These are phyloP conservation scores for Heliconius cydno DNA, from an alignment of 2,888 invertebrate species.

Conservation along the genomic window DNA sequence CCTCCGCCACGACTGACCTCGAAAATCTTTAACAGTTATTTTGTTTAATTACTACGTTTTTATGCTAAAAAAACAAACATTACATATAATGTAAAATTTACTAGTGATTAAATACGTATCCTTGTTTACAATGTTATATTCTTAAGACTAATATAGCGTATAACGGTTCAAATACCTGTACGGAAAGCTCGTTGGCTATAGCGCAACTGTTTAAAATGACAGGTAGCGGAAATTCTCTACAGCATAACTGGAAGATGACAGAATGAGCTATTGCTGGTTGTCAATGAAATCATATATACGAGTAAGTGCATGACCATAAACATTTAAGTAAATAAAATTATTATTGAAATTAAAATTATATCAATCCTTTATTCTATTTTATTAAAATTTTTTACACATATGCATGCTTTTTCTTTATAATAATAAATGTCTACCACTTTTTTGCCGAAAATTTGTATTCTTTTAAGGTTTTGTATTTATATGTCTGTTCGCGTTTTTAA, in stretches of 20 bases:
- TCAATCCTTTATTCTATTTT: too few relatives aligned
- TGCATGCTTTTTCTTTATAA: too few relatives aligned
- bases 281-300: not conserved
- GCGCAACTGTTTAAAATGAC: constrained; percentile 36
- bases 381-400: too few relatives aligned
- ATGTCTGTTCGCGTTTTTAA: not conserved
- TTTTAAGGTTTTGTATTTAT: not conserved
- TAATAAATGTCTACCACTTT: too few relatives aligned
- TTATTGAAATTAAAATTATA: not conserved
- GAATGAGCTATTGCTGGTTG: constrained; percentile 2
- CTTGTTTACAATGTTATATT: not conserved
- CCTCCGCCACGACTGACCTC: too few relatives aligned
- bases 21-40: not conserved
- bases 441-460: not conserved
- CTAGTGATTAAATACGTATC: not conserved
- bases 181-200: constrained; percentile 32
- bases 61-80: not conserved
- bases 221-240: constrained; percentile 40
- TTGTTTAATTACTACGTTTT: not conserved
- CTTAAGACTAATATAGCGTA: constrained; percentile 16
- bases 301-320: not conserved
- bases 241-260: constrained; percentile 35
- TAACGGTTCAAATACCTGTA: constrained; percentile 35
- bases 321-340: not conserved
- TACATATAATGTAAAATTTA: not conserved